Evolutionary conservation across 1,140 invertebrate genomes (phyloP), one percentile per base, ranked within the genome.

Genomic region (Chelonus insularis): DNA sequence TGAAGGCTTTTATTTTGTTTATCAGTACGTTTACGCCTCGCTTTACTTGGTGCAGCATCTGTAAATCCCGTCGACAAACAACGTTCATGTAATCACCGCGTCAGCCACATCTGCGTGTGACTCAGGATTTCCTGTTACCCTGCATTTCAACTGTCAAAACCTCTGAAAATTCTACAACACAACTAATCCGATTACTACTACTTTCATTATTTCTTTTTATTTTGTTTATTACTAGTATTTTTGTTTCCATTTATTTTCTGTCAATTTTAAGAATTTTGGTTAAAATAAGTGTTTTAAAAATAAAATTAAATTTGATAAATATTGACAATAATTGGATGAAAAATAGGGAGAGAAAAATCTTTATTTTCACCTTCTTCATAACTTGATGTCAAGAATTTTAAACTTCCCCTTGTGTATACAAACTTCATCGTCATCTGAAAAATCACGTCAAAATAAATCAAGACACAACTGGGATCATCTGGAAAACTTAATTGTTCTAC

Each of bases 281-380:
- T 34, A 34, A 34, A 34, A 34, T 34, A 11, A 34, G n/a, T 34
- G 4, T 8, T 8, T 34, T 34, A 34, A 8, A 34, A 34, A 4
- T 11, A 43, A 37, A 25, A 21, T 12, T 45, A 76, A 75, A 75
- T 75, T 76, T 70, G 74, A 76, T 76, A 74, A 69, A 74, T 71
- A 70, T 74, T 71, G 69, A 68, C 74, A 75, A 76, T 77, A 75
- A 75, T 66, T 60, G 51, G 60, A 21, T 23, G 47, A 25, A 23
- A 48, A 20, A 45, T 34, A 39, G 8, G 21, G 25, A 14, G 37
- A 6, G 29, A 11, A 39, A 50, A 23, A 48, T 56, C 25, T 39
- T 43, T 29, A 21, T 29, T 54, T 57, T 51, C 62, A 52, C 61
- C 52, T 61, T 65, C 62, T 57, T 59, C 48, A 36, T 39, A 62